Base-by-base conservation (phyloP, 2,797 vertebrate species). In the Fringilla coelebs region DNA sequence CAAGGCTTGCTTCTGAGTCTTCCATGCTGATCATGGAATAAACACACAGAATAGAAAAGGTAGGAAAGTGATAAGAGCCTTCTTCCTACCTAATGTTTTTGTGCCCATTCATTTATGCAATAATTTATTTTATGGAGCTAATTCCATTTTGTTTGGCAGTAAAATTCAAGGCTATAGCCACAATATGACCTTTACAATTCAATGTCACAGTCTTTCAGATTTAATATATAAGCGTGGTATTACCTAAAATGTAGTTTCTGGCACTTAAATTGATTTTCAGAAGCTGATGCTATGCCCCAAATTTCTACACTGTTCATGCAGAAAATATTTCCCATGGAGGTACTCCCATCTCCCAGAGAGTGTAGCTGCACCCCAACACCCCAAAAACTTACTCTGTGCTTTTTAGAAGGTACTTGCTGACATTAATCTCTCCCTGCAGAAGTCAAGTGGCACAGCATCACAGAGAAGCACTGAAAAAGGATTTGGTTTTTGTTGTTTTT, bases 161-260 rank as follows among this genome's bases (percentile, higher is more conserved):
- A 49, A 62, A 57, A 75, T 45, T 67, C 17, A 75, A 83, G 22
- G 8, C 15, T 40, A 45, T 18, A 72, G 58, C 10, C 11, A 41
- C 14, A 79, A 28, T 45, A 58, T 2, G 2, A 48, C 10, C 5
- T 58, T 76, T 60, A 20, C 6, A 60, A 72, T 72, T 13, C 20
- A 63, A 29, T 15, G 17, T 8, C n/a, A 62, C 17, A 10, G 20
- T 55, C 3, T 46, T 83, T 84, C 25, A 52, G 31, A 66, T 46
- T 29, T 41, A 52, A 28, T 71, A 19, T 40, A 16, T n/a, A 34
- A 38, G 3, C 3, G 1, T 9, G 1, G 1, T n/a, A 34, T 77
- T 65, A 57, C 5, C 7, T 34, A 57, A 65, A 72, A 54, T 32
- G 22, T 24, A 45, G 4, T 32, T 83, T 85, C 52, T 54, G 36